Evolutionary conservation across 1,140 invertebrate species (phyloP).

Genomic region (Liolophura sinensis): DNA sequence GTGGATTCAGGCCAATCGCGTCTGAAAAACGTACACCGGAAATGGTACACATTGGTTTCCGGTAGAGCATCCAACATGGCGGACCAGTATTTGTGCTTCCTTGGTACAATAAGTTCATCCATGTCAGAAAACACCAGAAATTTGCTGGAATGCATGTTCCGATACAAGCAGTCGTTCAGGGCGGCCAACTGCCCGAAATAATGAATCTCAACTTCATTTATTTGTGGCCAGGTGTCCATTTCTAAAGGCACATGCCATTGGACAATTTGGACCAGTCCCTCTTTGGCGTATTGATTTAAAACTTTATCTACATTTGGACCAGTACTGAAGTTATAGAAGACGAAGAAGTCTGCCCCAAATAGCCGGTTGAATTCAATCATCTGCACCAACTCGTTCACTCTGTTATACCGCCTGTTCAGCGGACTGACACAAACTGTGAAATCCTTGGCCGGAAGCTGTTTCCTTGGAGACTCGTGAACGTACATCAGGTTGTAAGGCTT

Average conservation of each 20-base stretch:
- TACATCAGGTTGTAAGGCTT: constrained; percentile 8
- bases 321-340: constrained; percentile 90
- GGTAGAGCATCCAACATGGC: constrained; percentile 11
- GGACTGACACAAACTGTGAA: constrained; percentile 94
- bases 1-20: constrained; percentile 26
- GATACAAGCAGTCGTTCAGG: constrained; percentile 36
- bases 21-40: constrained; percentile 30
- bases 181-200: constrained; percentile 39
- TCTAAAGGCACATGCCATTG: constrained; percentile 83
- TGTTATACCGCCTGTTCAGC: constrained; percentile 86
- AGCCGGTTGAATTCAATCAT: constrained; percentile 89
- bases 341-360: constrained; percentile 85
- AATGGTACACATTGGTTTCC: background rate
- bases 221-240: constrained; percentile 35
- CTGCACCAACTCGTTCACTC: constrained; percentile 77
- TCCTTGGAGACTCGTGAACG: background rate
- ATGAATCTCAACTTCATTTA: constrained; percentile 37
- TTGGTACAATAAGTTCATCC: constrained; percentile 37
- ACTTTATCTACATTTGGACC: constrained; percentile 71
- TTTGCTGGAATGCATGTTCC: constrained; percentile 15
- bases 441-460: constrained; percentile 2
- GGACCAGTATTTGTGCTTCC: constrained; percentile 17
- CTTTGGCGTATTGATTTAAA: constrained; percentile 70
- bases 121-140: constrained; percentile 29
- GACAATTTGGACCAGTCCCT: constrained; percentile 72